These are phyloP conservation scores for Idris sp. DNA, from an alignment of 1,140 invertebrate genomes.

Conservation along the genomic window DNA sequence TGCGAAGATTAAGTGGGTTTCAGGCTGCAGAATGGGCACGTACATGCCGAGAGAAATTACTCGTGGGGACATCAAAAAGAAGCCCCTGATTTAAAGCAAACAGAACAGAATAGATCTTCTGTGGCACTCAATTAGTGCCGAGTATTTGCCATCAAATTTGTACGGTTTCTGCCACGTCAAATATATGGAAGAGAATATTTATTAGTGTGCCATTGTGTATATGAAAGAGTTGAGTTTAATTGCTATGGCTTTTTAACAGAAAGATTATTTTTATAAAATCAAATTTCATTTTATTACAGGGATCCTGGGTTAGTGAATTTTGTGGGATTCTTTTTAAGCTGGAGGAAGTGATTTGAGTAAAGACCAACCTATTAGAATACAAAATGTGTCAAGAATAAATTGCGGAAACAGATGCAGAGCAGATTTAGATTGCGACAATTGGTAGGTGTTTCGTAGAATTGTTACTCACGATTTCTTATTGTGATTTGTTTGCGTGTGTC, in stretches of 20 bases:
- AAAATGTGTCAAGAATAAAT: constrained; percentile 62
- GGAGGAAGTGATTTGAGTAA: constrained; percentile 63
- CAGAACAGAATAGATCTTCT: constrained; percentile 62
- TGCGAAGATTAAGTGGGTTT: constrained; percentile 41
- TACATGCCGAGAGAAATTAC: constrained; percentile 25
- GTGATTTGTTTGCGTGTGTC: constrained; percentile 50
- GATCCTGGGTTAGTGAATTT: no score
- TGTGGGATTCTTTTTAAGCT: no score
- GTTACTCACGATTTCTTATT: constrained; percentile 52
- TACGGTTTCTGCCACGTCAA: constrained; percentile 63
- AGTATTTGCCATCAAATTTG: constrained; percentile 62
- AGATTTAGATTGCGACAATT: constrained; percentile 62
- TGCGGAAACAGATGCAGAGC: constrained; percentile 65
- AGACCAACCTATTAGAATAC: constrained; percentile 50
- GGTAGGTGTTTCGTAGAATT: constrained; percentile 64
- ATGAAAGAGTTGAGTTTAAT: not conserved
- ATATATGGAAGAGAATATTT: constrained; percentile 13
- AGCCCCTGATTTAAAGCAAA: constrained; percentile 66
- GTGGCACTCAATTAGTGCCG: constrained; percentile 67
- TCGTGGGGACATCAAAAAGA: constrained; percentile 42
- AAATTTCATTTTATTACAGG: no score
- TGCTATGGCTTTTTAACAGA: no score
- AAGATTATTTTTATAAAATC: no score
- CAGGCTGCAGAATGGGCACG: constrained; percentile 19
- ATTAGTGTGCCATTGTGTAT: constrained; percentile 38